phyloP scores from a whole-genome alignment of 2,888 invertebrate genomes.

The Brachylomia viminalis region DNA sequence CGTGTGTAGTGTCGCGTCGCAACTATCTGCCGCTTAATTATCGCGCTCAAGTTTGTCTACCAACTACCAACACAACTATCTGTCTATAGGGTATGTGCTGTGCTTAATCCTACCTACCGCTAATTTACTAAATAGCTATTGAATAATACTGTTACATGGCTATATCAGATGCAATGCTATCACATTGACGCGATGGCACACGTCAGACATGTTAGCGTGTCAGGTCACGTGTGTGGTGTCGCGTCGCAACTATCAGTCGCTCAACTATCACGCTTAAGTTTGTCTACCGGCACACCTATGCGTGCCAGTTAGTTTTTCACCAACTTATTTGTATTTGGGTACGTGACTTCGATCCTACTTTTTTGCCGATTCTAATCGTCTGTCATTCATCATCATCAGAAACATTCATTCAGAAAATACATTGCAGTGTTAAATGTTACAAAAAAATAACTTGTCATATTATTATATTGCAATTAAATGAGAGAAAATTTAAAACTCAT shows the following conservation, averaged over 20 bases:
- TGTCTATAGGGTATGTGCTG: not conserved
- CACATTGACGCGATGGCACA: slow-evolving; percentile 9
- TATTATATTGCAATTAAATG: no score
- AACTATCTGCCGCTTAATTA: slow-evolving; percentile 55
- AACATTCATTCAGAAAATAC: not conserved
- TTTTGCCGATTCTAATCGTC: slow-evolving; percentile 5
- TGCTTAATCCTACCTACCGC: not conserved
- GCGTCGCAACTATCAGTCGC: slow-evolving; percentile 56
- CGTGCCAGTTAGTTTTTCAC: slow-evolving; percentile 11
- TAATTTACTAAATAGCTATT: not conserved
- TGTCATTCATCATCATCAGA: not conserved
- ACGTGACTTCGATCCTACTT: slow-evolving; percentile 14
- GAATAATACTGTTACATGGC: not conserved
- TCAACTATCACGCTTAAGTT: slow-evolving; percentile 54
- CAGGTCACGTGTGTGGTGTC: slow-evolving; percentile 58
- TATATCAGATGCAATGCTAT: not conserved
- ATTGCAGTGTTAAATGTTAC: no score
- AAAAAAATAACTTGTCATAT: no score
- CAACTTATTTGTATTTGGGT: slow-evolving; percentile 29
- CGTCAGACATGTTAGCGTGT: slow-evolving; percentile 37
- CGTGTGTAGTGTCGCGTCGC: slow-evolving; percentile 43
- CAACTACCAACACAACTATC: slow-evolving; percentile 10
- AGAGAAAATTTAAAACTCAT: no score
- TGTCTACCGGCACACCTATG: slow-evolving; percentile 27
- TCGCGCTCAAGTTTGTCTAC: slow-evolving; percentile 40